Conservation (phyloP, 2,888 invertebrate genomes). For the Emmelina monodactyla region DNA sequence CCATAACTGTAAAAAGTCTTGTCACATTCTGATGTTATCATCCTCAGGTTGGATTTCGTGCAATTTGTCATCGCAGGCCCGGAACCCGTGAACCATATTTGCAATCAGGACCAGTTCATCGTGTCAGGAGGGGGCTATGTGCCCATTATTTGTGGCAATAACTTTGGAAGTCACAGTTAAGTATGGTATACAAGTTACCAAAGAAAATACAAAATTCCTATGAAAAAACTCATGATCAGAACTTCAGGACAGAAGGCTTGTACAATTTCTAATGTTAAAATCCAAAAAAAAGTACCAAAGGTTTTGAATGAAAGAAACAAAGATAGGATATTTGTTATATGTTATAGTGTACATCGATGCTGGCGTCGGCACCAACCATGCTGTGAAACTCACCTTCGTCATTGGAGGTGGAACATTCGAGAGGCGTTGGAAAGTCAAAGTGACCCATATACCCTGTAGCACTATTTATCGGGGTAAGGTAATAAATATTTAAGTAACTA, state of each 20-base stretch:
- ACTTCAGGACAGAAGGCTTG: no score
- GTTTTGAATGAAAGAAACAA: not conserved
- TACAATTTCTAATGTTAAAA: no score
- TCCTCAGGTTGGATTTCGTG: conserved; percentile 76
- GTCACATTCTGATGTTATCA: no score
- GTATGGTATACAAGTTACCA: conserved; percentile 19
- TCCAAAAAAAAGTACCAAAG: not conserved
- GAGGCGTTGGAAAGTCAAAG: conserved; percentile 81
- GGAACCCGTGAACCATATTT: conserved; percentile 77
- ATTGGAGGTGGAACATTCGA: conserved; percentile 78
- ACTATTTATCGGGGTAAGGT: conserved; percentile 72
- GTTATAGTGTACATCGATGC: conserved; percentile 84
- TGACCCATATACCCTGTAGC: conserved; percentile 82
- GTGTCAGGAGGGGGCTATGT: conserved; percentile 83
- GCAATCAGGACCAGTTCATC: conserved; percentile 85
- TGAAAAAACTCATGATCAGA: no score
- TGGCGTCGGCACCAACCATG: conserved; percentile 76
- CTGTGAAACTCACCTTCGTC: conserved; percentile 81
- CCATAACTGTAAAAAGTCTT: no score
- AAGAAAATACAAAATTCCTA: no score
- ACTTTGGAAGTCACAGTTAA: conserved; percentile 82
- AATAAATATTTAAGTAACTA: not conserved
- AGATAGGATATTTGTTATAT: no score
- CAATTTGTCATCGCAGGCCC: conserved; percentile 80
- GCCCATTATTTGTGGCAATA: conserved; percentile 82